Percentiles rank a stretch among this genome's conserved stretches.
These are phyloP conservation scores for Alethe castanea DNA, from an alignment of 2,113 vertebrate genomes.

Conservation along the genomic window DNA sequence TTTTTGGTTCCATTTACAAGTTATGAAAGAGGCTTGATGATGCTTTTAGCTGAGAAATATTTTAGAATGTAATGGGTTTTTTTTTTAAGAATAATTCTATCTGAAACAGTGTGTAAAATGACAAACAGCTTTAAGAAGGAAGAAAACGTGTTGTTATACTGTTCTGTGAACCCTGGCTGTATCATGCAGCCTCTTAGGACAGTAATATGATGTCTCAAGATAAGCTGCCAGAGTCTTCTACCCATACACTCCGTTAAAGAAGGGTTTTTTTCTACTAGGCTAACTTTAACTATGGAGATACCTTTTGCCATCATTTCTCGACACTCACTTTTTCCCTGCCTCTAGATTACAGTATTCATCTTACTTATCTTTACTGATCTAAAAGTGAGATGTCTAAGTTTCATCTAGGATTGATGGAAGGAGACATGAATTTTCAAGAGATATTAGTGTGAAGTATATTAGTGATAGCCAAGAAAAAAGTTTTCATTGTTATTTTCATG, in stretches of 20 bases:
- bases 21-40: constrained; percentile 66
- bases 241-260: background rate
- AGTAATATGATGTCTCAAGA: background rate
- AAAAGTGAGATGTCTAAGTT: background rate
- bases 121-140: constrained; percentile 57
- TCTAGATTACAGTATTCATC: background rate
- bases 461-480: background rate
- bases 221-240: background rate
- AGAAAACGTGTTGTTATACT: constrained; percentile 37
- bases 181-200: constrained; percentile 9
- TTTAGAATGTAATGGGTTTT: constrained; percentile 36
- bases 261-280: background rate
- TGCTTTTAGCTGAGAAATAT: constrained; percentile 70
- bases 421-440: background rate
- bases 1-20: constrained; percentile 70
- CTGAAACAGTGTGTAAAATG: constrained; percentile 60
- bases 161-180: background rate
- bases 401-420: background rate
- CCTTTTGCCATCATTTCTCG: background rate
- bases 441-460: background rate
- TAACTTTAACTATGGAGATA: background rate
- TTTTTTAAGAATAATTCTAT: constrained; percentile 66
- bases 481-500: background rate
- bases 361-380: background rate
- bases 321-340: background rate